Base-by-base conservation (phyloP, 2,113 vertebrate species). In the Siniperca knerii region DNA sequence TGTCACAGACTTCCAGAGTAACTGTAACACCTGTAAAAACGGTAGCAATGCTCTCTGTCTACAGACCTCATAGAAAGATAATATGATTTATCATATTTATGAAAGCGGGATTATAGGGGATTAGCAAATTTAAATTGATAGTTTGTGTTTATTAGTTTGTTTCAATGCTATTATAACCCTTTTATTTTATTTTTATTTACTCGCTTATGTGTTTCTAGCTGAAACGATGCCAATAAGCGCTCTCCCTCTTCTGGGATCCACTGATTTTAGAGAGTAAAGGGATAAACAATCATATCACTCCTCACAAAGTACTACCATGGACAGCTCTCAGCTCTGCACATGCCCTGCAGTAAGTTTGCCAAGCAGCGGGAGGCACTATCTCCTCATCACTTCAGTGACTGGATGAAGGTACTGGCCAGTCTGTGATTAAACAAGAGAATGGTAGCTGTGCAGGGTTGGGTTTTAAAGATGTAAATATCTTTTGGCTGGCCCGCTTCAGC, bases 91-190 rank as follows among this genome's bases (percentile, higher is more conserved):
- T 81, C 50, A 57, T 90, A 82, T 92, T 81, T 82, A 81, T 86
- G 52, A 90, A 85, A 44, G 25, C 55, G 52, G 80, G 72, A 73
- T 77, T 83, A 90, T 33, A 73, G 84, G 58, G 60, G 65, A 77
- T 81, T 70, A 67, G 62, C 33, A 85, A 64, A 84, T 82, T 90
- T 70, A 64, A 87, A 65, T 64, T 68, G 58, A 78, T 89, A 90
- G 87, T 90, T 94, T 93, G 74, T 93, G 85, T 94, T 92, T 25
- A 73, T 48, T 74, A 90, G 88, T 89, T 94, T 92, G 78, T 93
- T 93, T 87, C 33, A 65, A 70, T 55, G 55, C 83, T 80, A 90
- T 89, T 81, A 89, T 65, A 89, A 60, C 55, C 66, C 67, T 83
- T 90, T 82, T 29, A 79, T 91, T 89, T 88, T 74, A 87, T 92